Conservation (phyloP, 1,140 invertebrate species). For the Drosophila virilis region DNA sequence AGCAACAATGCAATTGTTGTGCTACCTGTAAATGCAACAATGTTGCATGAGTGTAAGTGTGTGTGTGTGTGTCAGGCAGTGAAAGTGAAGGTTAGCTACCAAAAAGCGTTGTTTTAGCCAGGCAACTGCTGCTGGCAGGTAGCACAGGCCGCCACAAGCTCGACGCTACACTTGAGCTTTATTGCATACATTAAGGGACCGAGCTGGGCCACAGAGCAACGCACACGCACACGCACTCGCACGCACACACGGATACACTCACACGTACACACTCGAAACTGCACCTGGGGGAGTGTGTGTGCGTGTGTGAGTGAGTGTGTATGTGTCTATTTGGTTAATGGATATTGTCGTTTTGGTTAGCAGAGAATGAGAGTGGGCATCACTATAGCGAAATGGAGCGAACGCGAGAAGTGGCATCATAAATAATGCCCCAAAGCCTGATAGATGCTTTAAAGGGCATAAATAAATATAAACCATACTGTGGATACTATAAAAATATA, state of each 20-base stretch:
- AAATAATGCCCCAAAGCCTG: constrained; percentile 67
- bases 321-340: constrained; percentile 71
- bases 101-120: constrained; percentile 48
- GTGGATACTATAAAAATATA: neutral
- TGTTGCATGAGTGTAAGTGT: constrained; percentile 50
- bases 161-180: constrained; percentile 76
- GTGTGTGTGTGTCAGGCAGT: constrained; percentile 38
- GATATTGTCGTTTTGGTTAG: constrained; percentile 67
- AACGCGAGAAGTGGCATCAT: constrained; percentile 40
- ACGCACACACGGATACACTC: neutral
- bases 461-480: constrained; percentile 17
- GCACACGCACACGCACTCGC: constrained; percentile 27
- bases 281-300: constrained; percentile 33
- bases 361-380: constrained; percentile 2
- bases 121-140: constrained; percentile 3
- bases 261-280: constrained; percentile 34
- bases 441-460: constrained; percentile 33
- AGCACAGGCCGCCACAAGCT: constrained; percentile 32
- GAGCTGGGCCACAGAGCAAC: constrained; percentile 72
- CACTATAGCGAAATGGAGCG: neutral
- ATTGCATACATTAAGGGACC: constrained; percentile 82
- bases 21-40: constrained; percentile 68
- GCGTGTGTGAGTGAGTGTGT: constrained; percentile 17
- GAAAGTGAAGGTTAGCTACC: constrained; percentile 78
- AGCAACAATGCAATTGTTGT: constrained; percentile 36